These are phyloP conservation scores for Pocillopora damicornis DNA, from an alignment of 64 coral and sea anemone species.

Conservation along the genomic window DNA sequence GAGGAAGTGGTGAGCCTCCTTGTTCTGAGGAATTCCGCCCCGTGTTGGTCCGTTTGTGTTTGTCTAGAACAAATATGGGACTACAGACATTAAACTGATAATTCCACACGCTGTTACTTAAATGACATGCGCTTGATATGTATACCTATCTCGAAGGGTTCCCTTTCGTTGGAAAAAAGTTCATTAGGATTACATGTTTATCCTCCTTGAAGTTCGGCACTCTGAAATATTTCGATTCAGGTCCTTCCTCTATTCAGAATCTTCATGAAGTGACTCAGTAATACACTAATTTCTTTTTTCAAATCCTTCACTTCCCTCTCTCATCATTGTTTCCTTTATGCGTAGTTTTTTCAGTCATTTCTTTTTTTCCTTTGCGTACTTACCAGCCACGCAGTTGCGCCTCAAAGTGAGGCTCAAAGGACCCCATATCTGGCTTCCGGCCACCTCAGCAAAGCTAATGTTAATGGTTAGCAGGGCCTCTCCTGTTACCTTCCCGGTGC, in stretches of 20 bases:
- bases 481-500: conserved; percentile 52
- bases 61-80: neutral
- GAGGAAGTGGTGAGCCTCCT: neutral
- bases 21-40: neutral
- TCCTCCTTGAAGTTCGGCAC: too few species aligned
- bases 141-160: too few species aligned
- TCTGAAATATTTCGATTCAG: too few species aligned
- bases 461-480: conserved; percentile 54
- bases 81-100: too few species aligned
- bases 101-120: too few species aligned
- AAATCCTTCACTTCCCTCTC: neutral
- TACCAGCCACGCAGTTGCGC: conserved; percentile 59
- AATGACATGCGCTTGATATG: too few species aligned
- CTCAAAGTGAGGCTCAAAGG: conserved; percentile 57
- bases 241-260: too few species aligned
- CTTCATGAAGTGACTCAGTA: too few species aligned
- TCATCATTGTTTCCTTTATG: neutral
- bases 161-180: too few species aligned
- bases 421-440: conserved; percentile 63
- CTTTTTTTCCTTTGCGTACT: conserved; percentile 7
- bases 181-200: too few species aligned
- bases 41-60: neutral
- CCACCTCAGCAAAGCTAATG: conserved; percentile 63
- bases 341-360: neutral
- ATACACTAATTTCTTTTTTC: neutral